Percentiles rank a stretch among this genome's conserved stretches.
Conservation (phyloP, 2,888 invertebrate genomes). For the Ctenicera cuprea region DNA sequence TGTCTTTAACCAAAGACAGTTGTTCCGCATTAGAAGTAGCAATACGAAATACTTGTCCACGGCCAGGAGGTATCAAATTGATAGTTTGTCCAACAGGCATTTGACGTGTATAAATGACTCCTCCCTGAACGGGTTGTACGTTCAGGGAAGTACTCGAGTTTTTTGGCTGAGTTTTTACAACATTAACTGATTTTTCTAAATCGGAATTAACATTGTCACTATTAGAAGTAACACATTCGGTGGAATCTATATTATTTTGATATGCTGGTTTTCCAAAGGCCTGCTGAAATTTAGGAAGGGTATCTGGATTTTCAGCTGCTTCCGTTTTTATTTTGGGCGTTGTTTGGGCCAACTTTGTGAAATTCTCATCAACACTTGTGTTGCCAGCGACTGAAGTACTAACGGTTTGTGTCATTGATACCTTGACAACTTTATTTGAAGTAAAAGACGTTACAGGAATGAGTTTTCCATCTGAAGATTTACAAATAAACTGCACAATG, state of each 20-base stretch:
- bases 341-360: constrained; percentile 75
- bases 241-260: constrained; percentile 66
- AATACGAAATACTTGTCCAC: constrained; percentile 71
- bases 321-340: constrained; percentile 64
- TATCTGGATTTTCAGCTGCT: constrained; percentile 68
- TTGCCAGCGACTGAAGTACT: constrained; percentile 62
- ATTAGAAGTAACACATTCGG: constrained; percentile 54
- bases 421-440: constrained; percentile 75
- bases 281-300: constrained; percentile 85
- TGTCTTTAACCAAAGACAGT: constrained; percentile 71
- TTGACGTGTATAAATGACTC: constrained; percentile 84
- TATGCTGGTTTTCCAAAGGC: constrained; percentile 85
- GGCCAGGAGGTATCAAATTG: constrained; percentile 74
- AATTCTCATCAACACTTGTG: constrained; percentile 76
- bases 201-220: constrained; percentile 46
- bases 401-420: constrained; percentile 66
- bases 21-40: constrained; percentile 71
- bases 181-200: constrained; percentile 48
- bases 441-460: constrained; percentile 76
- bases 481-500: constrained; percentile 78
- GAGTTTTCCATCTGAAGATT: constrained; percentile 77
- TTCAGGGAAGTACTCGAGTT: constrained; percentile 72
- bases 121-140: constrained; percentile 79
- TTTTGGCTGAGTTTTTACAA: constrained; percentile 50
- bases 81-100: constrained; percentile 80